Evolutionary conservation across 2,113 vertebrate species (phyloP).

Genomic region (Trogon surrucura): DNA sequence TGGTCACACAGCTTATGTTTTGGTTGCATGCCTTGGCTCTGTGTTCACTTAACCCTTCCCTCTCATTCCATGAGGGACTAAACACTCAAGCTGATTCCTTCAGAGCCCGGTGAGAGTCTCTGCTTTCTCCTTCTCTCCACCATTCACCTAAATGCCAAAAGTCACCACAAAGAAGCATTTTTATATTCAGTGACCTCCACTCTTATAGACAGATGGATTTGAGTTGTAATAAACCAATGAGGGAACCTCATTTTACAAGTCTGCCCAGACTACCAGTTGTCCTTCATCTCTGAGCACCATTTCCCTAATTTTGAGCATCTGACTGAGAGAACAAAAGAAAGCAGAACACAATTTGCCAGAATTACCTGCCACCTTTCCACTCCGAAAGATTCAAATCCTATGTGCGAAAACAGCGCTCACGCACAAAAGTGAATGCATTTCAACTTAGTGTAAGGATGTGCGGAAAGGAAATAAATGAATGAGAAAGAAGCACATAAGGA

Average conservation of each 20-base stretch:
- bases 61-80: neutral
- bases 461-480: slow-evolving; percentile 2
- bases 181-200: neutral
- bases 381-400: neutral
- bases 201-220: neutral
- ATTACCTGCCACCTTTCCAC: neutral
- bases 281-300: neutral
- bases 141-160: neutral
- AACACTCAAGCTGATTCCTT: neutral
- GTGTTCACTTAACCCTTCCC: neutral
- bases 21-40: neutral
- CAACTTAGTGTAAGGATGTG: neutral
- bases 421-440: neutral
- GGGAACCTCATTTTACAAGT: neutral
- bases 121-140: neutral
- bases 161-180: neutral
- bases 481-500: neutral
- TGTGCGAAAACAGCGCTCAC: neutral
- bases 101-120: neutral
- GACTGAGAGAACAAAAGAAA: neutral
- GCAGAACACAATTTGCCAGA: neutral
- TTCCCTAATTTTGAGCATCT: neutral
- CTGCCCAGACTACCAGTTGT: neutral
- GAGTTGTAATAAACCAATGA: neutral
- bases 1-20: neutral